A percentile compares a stretch with the other conserved stretches of the same genome.
Evolutionary conservation across 1,140 invertebrate genomes (phyloP).

Genomic region (Formica selysi): DNA sequence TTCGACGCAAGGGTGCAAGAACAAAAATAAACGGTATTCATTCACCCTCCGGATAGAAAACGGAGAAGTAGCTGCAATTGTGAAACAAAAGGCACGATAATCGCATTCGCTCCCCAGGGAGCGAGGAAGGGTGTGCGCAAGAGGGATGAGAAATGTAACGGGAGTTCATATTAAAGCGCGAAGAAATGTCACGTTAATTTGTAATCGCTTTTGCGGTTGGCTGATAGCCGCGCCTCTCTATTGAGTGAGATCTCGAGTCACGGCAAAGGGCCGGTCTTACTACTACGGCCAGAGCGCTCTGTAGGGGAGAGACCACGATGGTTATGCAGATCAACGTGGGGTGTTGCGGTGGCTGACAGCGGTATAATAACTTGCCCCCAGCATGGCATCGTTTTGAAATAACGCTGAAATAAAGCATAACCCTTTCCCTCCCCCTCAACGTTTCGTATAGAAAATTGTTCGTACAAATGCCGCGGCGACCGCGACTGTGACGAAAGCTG

Average conservation of each 20-base stretch:
- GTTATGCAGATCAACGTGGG: conserved; percentile 83
- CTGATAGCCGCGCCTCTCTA: conserved; percentile 77
- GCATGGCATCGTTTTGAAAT: conserved; percentile 56
- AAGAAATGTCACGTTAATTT: conserved; percentile 83
- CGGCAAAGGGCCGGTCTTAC: conserved; percentile 62
- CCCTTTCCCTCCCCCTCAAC: conserved; percentile 39
- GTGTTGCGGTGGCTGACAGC: conserved; percentile 77
- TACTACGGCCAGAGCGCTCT: neutral
- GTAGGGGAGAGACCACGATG: conserved; percentile 74
- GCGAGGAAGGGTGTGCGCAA: conserved; percentile 29
- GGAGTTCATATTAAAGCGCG: conserved; percentile 81
- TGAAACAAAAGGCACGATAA: conserved; percentile 85
- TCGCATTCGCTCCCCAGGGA: conserved; percentile 80
- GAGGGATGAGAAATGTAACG: conserved; percentile 26
- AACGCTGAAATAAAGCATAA: conserved; percentile 70
- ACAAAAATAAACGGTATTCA: conserved; percentile 76
- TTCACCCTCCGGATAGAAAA: conserved; percentile 63
- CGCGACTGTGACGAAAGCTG: conserved; percentile 35
- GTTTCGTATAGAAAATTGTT: conserved; percentile 16
- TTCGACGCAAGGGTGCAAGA: conserved; percentile 65
- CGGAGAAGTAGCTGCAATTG: conserved; percentile 73
- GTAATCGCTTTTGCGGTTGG: conserved; percentile 83
- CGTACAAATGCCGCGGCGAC: conserved; percentile 34
- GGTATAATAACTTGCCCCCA: conserved; percentile 76
- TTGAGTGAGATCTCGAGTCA: conserved; percentile 73